Conservation (phyloP, 2,888 invertebrate species). For the Anthophora plumipes region DNA sequence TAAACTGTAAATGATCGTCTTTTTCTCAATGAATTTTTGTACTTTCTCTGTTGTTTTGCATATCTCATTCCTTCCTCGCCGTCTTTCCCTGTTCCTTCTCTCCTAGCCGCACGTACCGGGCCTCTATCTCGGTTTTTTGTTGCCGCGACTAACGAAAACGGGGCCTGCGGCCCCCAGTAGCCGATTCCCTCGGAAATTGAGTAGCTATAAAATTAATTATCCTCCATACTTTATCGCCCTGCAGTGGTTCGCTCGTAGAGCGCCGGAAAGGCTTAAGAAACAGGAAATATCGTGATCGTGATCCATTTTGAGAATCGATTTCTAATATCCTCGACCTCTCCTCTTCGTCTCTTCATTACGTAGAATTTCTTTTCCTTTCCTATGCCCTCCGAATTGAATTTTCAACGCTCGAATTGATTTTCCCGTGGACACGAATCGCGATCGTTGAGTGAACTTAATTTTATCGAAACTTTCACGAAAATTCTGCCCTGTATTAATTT, state of each 20-base stretch:
- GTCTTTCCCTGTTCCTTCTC: slow-evolving; percentile 6
- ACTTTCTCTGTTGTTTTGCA: neutral
- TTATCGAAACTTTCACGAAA: too few relatives aligned
- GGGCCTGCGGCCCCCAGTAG: slow-evolving; percentile 79
- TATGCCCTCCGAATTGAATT: too few relatives aligned
- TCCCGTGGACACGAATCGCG: too few relatives aligned
- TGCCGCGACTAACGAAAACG: slow-evolving; percentile 80
- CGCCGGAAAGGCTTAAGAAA: slow-evolving; percentile 57
- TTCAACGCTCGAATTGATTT: too few relatives aligned
- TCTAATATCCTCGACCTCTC: slow-evolving; percentile 17
- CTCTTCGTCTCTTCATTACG: neutral
- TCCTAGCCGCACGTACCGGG: slow-evolving; percentile 37
- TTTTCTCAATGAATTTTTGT: neutral
- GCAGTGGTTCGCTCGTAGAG: slow-evolving; percentile 60
- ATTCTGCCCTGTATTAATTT: too few relatives aligned
- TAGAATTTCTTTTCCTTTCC: too few relatives aligned
- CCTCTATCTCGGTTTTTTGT: slow-evolving; percentile 66
- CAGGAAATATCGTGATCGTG: slow-evolving; percentile 53
- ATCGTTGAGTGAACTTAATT: too few relatives aligned
- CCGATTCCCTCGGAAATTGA: slow-evolving; percentile 84
- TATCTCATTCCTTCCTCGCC: neutral
- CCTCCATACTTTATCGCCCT: slow-evolving; percentile 82
- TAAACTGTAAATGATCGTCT: too few relatives aligned
- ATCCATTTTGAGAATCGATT: slow-evolving; percentile 37
- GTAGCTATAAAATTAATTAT: slow-evolving; percentile 85